Evolutionary conservation across 2,113 vertebrate species (phyloP).

Genomic region (Ceyx margarethae): DNA sequence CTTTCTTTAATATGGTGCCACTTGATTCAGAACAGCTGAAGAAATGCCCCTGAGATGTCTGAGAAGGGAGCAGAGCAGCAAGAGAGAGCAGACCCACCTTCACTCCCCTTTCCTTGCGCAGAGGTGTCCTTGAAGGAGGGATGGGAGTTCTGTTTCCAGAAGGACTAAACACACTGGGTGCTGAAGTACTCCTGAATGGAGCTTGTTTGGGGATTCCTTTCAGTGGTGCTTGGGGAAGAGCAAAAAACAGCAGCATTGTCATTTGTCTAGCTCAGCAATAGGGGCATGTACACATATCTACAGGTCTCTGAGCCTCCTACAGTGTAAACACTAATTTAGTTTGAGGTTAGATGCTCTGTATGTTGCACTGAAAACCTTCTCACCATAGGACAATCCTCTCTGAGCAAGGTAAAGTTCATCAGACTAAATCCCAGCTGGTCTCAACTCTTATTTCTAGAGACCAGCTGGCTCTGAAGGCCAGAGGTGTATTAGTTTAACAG

Average conservation of each 20-base stretch:
- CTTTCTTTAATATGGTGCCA: background rate
- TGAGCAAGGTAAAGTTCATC: background rate
- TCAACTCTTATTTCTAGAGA: background rate
- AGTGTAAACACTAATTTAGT: background rate
- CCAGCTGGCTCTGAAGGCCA: background rate
- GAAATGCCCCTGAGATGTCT: background rate
- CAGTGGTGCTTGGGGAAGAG: constrained; percentile 83
- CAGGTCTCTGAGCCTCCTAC: background rate
- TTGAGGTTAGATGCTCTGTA: background rate
- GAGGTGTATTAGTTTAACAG: background rate
- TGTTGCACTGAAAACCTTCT: background rate
- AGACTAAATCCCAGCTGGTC: background rate
- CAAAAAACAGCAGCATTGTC: background rate
- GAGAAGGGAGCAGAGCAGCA: background rate
- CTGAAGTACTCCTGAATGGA: constrained; percentile 90
- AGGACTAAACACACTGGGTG: constrained; percentile 93
- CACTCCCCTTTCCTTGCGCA: constrained; percentile 94
- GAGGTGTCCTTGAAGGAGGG: constrained; percentile 86
- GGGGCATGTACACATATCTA: background rate
- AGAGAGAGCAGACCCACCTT: constrained; percentile 77
- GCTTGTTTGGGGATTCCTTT: constrained; percentile 97
- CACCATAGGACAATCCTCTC: background rate
- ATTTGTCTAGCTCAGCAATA: no score
- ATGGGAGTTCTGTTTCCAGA: constrained; percentile 92
- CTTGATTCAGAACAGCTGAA: background rate